phyloP scores from a whole-genome alignment of 1,140 invertebrate species.

The Anastatus disparis region DNA sequence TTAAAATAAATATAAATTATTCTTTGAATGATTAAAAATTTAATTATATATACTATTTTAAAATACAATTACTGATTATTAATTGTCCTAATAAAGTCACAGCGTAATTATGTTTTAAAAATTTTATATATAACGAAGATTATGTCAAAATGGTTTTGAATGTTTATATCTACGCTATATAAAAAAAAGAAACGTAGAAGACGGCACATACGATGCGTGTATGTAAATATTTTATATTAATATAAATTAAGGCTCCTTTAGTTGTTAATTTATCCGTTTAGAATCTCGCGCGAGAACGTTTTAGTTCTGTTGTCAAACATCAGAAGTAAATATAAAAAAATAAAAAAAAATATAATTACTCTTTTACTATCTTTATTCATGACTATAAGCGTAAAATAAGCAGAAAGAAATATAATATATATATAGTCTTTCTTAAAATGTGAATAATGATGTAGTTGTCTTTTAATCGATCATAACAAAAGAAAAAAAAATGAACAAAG shows the following conservation, averaged over 20 bases:
- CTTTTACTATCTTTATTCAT: constrained; percentile 22
- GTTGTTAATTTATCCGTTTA: constrained; percentile 29
- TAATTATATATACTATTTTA: too few relatives aligned
- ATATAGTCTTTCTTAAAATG: constrained; percentile 8
- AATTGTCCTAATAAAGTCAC: too few relatives aligned
- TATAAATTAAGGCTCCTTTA: constrained; percentile 29
- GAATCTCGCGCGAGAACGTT: constrained; percentile 11
- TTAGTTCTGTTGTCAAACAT: constrained; percentile 18
- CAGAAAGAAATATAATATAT: constrained; percentile 17
- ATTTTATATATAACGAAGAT: too few relatives aligned
- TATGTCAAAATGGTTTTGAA: too few relatives aligned
- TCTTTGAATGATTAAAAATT: too few relatives aligned
- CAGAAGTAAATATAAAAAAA: constrained; percentile 3
- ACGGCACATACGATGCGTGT: constrained; percentile 13
- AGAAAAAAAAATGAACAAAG: not conserved
- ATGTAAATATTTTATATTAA: constrained; percentile 39
- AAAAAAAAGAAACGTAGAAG: not conserved
- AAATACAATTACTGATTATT: too few relatives aligned
- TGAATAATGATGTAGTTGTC: not conserved
- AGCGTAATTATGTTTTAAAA: too few relatives aligned
- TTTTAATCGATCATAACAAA: not conserved
- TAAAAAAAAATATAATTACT: too few relatives aligned
- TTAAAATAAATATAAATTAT: too few relatives aligned
- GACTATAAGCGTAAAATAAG: constrained; percentile 19
- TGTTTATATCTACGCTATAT: constrained; percentile 15